Evolutionary conservation across 35 echinoderm and acorn worm species (phyloP).

Genomic region (Lytechinus variegatus): DNA sequence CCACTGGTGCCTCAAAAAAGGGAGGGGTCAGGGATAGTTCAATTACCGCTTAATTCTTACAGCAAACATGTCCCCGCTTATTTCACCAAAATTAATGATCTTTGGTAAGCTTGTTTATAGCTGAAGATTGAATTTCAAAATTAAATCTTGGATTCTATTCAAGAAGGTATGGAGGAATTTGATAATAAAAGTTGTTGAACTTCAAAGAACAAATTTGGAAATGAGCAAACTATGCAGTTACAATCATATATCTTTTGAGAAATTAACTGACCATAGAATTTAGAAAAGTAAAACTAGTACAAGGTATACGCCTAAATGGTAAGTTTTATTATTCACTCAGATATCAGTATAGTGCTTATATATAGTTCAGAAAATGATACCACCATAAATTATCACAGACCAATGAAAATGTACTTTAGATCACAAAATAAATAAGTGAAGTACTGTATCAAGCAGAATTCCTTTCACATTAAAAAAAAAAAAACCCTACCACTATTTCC

Average conservation of each 20-base stretch:
- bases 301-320: neutral
- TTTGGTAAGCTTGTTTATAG: neutral
- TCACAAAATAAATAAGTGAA: too few relatives aligned
- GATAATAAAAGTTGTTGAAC: neutral
- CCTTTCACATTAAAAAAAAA: too few relatives aligned
- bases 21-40: slow-evolving; percentile 15
- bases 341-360: too few relatives aligned
- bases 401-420: neutral
- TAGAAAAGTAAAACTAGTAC: neutral
- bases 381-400: neutral
- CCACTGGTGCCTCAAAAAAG: neutral
- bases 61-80: neutral
- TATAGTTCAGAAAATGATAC: neutral
- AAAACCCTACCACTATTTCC: too few relatives aligned
- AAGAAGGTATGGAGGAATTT: neutral
- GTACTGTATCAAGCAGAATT: too few relatives aligned
- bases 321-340: neutral
- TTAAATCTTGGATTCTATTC: slow-evolving; percentile 13
- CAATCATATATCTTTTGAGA: neutral
- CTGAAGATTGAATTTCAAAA: neutral
- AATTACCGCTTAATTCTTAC: slow-evolving; percentile 13
- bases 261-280: neutral
- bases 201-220: neutral
- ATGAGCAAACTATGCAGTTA: neutral
- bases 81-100: slow-evolving; percentile 14